Evolutionary conservation across 2,888 invertebrate species (phyloP).

Genomic region (Aspidiotus rigidus): DNA sequence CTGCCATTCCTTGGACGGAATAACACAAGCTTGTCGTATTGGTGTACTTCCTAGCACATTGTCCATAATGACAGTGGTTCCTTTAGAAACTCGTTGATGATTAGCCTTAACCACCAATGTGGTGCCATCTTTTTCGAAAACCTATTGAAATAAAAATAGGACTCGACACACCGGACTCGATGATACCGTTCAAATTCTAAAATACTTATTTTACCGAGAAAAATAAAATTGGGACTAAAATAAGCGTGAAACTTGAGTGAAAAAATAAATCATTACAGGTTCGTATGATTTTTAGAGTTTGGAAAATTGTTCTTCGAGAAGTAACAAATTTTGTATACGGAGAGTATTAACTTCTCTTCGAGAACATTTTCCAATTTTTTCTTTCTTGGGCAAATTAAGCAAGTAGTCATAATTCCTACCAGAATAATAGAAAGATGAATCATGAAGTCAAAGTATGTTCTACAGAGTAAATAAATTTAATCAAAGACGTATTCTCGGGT

Average conservation of each 20-base stretch:
- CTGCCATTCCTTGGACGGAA: constrained; percentile 13
- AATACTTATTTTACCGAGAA: background rate
- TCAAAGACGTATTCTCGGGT: too few species aligned
- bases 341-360: too few species aligned
- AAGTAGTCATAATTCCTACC: background rate
- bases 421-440: constrained; percentile 10
- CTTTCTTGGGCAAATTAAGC: background rate
- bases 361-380: background rate
- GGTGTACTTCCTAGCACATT: constrained; percentile 17
- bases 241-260: too few species aligned
- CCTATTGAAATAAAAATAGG: constrained; percentile 1
- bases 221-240: too few species aligned
- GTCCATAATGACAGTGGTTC: constrained; percentile 21
- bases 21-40: constrained; percentile 17
- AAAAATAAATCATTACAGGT: too few species aligned
- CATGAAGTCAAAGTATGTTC: too few species aligned
- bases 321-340: too few species aligned
- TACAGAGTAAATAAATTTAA: too few species aligned
- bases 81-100: background rate
- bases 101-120: constrained; percentile 3
- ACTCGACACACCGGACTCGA: too few species aligned
- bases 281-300: too few species aligned
- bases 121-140: background rate
- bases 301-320: too few species aligned
- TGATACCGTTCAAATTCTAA: too few species aligned